A percentile compares a stretch with the other conserved stretches of the same genome.
These are phyloP conservation scores for Rhineura floridana DNA, from an alignment of 2,113 vertebrate species.

Conservation along the genomic window DNA sequence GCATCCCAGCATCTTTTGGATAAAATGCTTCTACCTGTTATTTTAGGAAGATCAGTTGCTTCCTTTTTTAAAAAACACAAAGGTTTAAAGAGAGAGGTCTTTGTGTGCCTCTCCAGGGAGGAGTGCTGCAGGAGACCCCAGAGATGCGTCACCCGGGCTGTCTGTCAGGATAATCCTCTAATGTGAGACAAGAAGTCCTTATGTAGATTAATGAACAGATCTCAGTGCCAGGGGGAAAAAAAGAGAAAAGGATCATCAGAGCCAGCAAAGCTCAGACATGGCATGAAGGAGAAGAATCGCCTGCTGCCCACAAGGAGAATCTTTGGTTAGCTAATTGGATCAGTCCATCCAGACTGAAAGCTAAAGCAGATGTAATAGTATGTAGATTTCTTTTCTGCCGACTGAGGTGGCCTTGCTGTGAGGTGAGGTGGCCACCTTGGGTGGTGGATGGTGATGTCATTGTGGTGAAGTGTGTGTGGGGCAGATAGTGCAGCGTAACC, in stretches of 20 bases:
- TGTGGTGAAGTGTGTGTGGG: too few species aligned
- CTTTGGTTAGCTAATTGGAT: slow-evolving; percentile 1
- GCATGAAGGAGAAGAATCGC: too few species aligned
- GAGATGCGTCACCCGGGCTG: not conserved
- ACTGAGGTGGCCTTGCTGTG: not conserved
- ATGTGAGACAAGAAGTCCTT: not conserved
- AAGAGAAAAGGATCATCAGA: not conserved
- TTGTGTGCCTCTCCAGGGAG: accelerated
- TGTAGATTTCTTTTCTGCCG: not conserved
- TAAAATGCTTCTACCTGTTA: not conserved
- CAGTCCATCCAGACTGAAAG: not conserved
- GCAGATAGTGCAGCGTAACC: too few species aligned
- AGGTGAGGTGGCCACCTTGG: not conserved
- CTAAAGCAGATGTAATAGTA: not conserved
- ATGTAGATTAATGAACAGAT: not conserved
- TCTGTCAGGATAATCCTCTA: not conserved
- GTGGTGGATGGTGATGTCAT: not conserved
- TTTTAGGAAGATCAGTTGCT: slow-evolving; percentile 21
- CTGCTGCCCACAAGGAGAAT: not conserved
- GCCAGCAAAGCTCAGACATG: not conserved
- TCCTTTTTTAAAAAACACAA: not conserved
- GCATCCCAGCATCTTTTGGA: not conserved
- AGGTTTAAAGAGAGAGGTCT: not conserved
- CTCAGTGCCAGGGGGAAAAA: not conserved
- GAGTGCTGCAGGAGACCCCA: not conserved